Percentiles rank a stretch among this genome's conserved stretches.
These are phyloP conservation scores for Peribatodes rhomboidaria DNA, from an alignment of 2,888 invertebrate species.

Conservation along the genomic window DNA sequence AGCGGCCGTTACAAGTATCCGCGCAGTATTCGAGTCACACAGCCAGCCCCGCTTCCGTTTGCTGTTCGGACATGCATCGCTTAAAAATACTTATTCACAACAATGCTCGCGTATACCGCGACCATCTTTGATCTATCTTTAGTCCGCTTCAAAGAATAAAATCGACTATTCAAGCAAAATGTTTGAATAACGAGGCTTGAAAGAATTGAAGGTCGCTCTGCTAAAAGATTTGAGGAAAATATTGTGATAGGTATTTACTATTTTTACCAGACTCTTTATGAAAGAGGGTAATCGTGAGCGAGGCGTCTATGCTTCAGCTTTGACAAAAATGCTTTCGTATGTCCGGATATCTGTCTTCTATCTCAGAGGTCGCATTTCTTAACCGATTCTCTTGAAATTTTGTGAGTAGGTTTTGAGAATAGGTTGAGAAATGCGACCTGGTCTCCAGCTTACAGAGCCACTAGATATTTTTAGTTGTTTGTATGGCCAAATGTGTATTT, in stretches of 20 bases:
- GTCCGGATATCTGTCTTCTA: too few species aligned
- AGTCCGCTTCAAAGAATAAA: slow-evolving; percentile 59
- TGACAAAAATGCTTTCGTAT: too few species aligned
- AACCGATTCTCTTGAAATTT: too few species aligned
- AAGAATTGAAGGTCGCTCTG: slow-evolving; percentile 23
- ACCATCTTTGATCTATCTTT: slow-evolving; percentile 61
- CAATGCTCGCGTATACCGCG: slow-evolving; percentile 54
- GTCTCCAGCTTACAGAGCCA: too few species aligned
- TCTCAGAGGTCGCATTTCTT: too few species aligned
- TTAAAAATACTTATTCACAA: slow-evolving; percentile 73
- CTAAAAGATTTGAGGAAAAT: neutral
- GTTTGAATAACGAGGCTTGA: slow-evolving; percentile 16
- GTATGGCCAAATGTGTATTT: too few species aligned
- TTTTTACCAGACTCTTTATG: too few species aligned
- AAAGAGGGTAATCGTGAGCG: too few species aligned
- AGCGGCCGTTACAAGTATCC: slow-evolving; percentile 51
- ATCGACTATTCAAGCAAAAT: slow-evolving; percentile 38
- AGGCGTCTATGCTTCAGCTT: too few species aligned
- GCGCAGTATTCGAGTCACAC: slow-evolving; percentile 74
- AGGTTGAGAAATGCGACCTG: too few species aligned
- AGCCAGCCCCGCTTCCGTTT: slow-evolving; percentile 72
- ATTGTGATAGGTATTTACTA: neutral
- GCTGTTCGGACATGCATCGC: slow-evolving; percentile 71
- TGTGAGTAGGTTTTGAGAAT: too few species aligned
- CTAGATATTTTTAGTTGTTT: too few species aligned